These are phyloP conservation scores for Podotricha telesiphe DNA, from an alignment of 2,888 invertebrate genomes.

Conservation along the genomic window DNA sequence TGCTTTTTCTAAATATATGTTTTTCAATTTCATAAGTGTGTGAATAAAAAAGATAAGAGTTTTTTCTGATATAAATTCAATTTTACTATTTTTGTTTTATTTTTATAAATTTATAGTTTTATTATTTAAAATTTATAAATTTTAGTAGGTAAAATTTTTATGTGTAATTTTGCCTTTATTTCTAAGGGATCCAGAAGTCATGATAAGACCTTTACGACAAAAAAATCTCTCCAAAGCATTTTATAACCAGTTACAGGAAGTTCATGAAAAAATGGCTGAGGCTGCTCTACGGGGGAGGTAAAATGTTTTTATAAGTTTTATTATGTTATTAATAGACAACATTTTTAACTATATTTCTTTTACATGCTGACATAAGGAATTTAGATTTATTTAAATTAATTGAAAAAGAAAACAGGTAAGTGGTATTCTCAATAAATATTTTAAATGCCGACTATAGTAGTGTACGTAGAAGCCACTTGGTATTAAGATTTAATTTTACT, in stretches of 20 bases:
- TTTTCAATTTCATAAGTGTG: too few species aligned
- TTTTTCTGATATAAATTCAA: too few species aligned
- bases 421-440: constrained; percentile 39
- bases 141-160: too few species aligned
- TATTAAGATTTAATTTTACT: too few species aligned
- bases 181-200: constrained; percentile 65
- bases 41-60: too few species aligned
- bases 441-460: too few species aligned
- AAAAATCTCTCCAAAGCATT: constrained; percentile 85
- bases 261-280: constrained; percentile 84
- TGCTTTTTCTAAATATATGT: too few species aligned
- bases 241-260: constrained; percentile 78
- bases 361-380: constrained; percentile 69
- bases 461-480: too few species aligned
- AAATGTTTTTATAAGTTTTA: neutral
- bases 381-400: constrained; percentile 67
- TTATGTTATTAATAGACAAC: neutral
- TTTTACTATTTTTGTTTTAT: too few species aligned
- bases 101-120: too few species aligned
- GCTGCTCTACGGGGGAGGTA: constrained; percentile 84
- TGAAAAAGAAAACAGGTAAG: constrained; percentile 64
- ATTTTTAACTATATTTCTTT: constrained; percentile 32
- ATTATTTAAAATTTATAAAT: too few species aligned
- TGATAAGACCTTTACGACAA: constrained; percentile 85
- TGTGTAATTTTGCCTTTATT: constrained; percentile 6